A percentile compares a stretch with the other conserved stretches of the same genome.
Evolutionary conservation across 2,797 vertebrate genomes (phyloP).

Genomic region (Halcyon smyrnensis): DNA sequence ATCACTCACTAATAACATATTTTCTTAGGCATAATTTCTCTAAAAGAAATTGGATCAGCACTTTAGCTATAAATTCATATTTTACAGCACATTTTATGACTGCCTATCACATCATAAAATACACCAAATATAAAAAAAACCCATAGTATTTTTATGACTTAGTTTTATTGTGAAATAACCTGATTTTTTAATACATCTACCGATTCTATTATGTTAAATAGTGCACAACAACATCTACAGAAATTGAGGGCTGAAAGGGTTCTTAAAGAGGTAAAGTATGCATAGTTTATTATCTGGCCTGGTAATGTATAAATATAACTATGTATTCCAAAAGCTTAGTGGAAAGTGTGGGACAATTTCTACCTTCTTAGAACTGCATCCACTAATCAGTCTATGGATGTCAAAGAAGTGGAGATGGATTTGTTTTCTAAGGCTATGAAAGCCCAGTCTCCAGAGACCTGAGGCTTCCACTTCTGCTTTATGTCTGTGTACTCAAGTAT

Average conservation of each 20-base stretch:
- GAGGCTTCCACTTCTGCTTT: background rate
- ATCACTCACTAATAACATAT: background rate
- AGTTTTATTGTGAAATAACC: background rate
- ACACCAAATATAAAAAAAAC: background rate
- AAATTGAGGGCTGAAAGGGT: background rate
- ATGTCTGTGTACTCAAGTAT: background rate
- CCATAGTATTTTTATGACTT: background rate
- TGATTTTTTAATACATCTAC: background rate
- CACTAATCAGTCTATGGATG: background rate
- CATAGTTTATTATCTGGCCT: background rate
- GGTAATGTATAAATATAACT: background rate
- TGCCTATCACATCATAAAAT: background rate
- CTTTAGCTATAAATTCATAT: background rate
- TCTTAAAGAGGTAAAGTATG: background rate
- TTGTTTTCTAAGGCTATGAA: background rate
- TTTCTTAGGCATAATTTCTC: background rate
- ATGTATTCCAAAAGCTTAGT: background rate
- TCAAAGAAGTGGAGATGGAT: background rate
- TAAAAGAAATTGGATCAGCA: background rate
- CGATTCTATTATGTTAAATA: background rate
- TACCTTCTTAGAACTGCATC: background rate
- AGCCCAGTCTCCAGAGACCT: background rate
- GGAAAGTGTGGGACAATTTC: background rate
- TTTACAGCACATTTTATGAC: background rate
- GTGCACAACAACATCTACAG: background rate